phyloP scores from a whole-genome alignment of 2,888 invertebrate genomes.

The Vanessa cardui region DNA sequence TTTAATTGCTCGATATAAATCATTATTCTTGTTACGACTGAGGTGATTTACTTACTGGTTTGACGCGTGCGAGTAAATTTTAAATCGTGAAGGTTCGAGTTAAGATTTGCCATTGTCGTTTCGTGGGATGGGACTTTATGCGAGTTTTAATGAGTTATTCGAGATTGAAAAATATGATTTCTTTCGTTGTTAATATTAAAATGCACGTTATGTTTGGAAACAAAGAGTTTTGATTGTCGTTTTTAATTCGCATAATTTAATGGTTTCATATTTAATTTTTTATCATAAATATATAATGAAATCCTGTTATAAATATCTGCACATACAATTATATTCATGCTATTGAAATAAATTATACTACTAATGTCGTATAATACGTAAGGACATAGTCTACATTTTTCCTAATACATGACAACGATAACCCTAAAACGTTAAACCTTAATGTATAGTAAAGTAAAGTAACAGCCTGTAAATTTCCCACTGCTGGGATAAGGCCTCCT shows the following conservation, averaged over 20 bases:
- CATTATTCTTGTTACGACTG: constrained; percentile 74
- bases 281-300: no score
- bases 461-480: no score
- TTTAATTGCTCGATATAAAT: constrained; percentile 81
- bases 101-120: constrained; percentile 69
- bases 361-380: no score
- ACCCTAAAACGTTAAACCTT: no score
- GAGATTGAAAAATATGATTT: constrained; percentile 57
- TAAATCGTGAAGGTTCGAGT: constrained; percentile 63
- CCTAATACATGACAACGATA: no score
- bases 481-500: no score
- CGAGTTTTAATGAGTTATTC: constrained; percentile 73
- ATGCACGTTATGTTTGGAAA: constrained; percentile 24
- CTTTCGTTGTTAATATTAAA: constrained; percentile 34
- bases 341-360: no score
- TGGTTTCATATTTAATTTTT: constrained; percentile 1
- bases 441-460: no score
- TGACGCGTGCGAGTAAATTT: constrained; percentile 67
- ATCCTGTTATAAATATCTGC: no score
- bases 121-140: constrained; percentile 60
- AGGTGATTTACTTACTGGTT: constrained; percentile 78
- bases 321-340: no score
- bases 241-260: constrained; percentile 7
- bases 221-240: constrained; percentile 17
- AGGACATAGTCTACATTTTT: no score